These are phyloP conservation scores for Vanessa cardui DNA, from an alignment of 2,888 invertebrate genomes.

Conservation along the genomic window DNA sequence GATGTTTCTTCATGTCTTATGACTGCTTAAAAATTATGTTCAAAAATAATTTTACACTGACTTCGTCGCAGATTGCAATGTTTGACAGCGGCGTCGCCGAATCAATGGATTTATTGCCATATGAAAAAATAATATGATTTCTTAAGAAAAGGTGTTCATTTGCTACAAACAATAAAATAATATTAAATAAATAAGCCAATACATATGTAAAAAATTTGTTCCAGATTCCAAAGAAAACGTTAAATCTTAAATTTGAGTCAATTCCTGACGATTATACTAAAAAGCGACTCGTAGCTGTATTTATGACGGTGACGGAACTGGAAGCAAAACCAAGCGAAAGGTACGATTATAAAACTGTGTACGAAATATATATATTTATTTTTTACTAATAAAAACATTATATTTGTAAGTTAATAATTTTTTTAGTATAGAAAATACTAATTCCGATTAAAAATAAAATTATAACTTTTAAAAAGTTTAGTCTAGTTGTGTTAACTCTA, in stretches of 20 bases:
- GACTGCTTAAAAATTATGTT: constrained; percentile 26
- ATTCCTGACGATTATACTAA: constrained; percentile 62
- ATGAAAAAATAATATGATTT: constrained; percentile 43
- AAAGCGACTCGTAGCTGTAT: constrained; percentile 56
- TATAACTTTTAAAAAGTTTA: too few relatives aligned
- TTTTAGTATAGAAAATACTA: too few relatives aligned
- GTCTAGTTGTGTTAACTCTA: too few relatives aligned
- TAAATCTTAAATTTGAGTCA: constrained; percentile 58
- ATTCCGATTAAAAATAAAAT: too few relatives aligned
- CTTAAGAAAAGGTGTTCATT: constrained; percentile 22
- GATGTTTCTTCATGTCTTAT: constrained; percentile 76
- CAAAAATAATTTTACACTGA: constrained; percentile 40
- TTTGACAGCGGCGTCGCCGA: constrained; percentile 58
- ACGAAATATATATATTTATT: neutral
- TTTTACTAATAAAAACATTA: neutral
- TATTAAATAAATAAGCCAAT: constrained; percentile 11
- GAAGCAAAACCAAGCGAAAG: constrained; percentile 55
- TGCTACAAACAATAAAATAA: constrained; percentile 12
- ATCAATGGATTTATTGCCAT: constrained; percentile 66
- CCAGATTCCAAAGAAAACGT: constrained; percentile 55
- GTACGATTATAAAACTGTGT: constrained; percentile 44
- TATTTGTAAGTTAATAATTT: too few relatives aligned
- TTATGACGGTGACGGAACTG: constrained; percentile 63
- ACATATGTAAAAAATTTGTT: constrained; percentile 35
- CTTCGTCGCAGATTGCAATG: constrained; percentile 56